Evolutionary conservation across 2,797 vertebrate species (phyloP), one percentile per base, ranked within the genome.

Genomic region (Tragopan temminckii): DNA sequence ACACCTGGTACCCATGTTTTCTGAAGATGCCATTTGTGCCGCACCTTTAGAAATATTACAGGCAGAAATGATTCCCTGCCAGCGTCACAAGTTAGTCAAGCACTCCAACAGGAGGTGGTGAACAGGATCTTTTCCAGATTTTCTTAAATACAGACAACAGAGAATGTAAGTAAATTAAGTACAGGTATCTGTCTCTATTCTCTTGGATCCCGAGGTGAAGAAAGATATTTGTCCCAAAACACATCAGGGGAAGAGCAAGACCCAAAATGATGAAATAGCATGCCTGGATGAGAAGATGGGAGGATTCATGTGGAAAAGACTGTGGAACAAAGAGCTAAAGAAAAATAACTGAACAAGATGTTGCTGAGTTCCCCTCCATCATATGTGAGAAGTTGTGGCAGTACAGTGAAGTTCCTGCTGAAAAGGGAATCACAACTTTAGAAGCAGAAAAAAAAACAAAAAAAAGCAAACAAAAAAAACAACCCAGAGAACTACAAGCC

Each of bases 11-110:
- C 67, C 70, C n/a, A 46, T 1, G 0, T 55, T 46, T 79, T 90
- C 78, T 88, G 75, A 93, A 92, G 57, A 70, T 17, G 61, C 86
- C 70, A 95, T 90, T 88, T 94, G 86, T 80, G 71, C 67, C 84
- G 88, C 77, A 74, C 70, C 85, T 92, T 74, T n/a, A 42, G 31
- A 71, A 53, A 91, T 84, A 64, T 94, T 87, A 80, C 59, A 0
- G 63, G 33, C 38, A 64, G 18, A 69, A 45, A 83, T 79, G 86
- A 81, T 52, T 31, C 29, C 31, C 31, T 93, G 90, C 70, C 93
- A 91, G 66, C 15, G 38, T 58, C 82, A 75, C 62, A 68, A 83
- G 83, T 20, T 84, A 94, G 55, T 36, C 17, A 5, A 45, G 67
- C 42, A 46, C 31, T 46, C 31, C 59, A 52, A 46, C 17, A 84